These are phyloP conservation scores for Drosophila helvetica DNA, from an alignment of 2,888 invertebrate genomes.

Conservation along the genomic window DNA sequence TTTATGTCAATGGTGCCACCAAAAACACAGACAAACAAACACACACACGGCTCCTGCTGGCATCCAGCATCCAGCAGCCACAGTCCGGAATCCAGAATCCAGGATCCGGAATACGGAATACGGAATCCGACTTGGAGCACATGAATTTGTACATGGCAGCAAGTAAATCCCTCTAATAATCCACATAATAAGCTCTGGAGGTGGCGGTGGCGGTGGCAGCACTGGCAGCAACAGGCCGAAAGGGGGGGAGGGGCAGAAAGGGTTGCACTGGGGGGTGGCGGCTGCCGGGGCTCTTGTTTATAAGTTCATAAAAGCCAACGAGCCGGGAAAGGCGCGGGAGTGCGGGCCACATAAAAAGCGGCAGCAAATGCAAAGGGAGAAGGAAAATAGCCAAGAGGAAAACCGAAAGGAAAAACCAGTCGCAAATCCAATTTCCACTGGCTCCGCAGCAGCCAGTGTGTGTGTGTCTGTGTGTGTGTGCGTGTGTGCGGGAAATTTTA, in stretches of 20 bases:
- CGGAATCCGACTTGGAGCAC: slow-evolving; percentile 54
- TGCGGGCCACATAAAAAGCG: slow-evolving; percentile 49
- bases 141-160: slow-evolving; percentile 64
- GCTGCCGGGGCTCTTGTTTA: slow-evolving; percentile 73
- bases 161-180: slow-evolving; percentile 80
- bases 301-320: slow-evolving; percentile 84
- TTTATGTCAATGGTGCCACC: slow-evolving; percentile 79
- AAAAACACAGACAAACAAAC: slow-evolving; percentile 21
- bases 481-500: slow-evolving; percentile 29
- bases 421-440: slow-evolving; percentile 81
- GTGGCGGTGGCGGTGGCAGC: slow-evolving; percentile 47
- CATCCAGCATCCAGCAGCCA: not conserved
- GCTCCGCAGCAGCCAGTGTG: not conserved
- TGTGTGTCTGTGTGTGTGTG: slow-evolving; percentile 3
- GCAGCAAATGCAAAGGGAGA: slow-evolving; percentile 22
- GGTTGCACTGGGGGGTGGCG: slow-evolving; percentile 54
- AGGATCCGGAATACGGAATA: not conserved
- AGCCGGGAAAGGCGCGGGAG: slow-evolving; percentile 52
- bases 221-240: slow-evolving; percentile 60
- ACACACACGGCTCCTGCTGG: slow-evolving; percentile 17
- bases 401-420: slow-evolving; percentile 42
- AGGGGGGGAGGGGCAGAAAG: slow-evolving; percentile 25
- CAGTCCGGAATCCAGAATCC: not conserved
- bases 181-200: slow-evolving; percentile 73
- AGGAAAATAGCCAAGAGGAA: slow-evolving; percentile 36